Base-by-base conservation (phyloP, 2,113 vertebrate genomes). In the Gnathonemus longibarbis region DNA sequence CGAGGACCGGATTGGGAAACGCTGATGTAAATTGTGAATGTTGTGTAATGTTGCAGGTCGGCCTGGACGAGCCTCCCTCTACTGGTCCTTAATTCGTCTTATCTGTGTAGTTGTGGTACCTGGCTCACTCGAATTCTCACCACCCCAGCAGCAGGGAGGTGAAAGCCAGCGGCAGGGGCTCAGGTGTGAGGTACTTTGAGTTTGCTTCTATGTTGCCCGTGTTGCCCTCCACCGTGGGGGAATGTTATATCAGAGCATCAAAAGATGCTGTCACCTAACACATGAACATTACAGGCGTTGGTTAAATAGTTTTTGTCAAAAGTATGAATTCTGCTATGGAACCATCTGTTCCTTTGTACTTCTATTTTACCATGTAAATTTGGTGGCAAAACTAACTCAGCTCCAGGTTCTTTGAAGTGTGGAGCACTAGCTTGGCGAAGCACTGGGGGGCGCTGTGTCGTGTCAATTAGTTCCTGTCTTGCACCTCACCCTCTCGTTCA, bases 401-500 rank as follows among this genome's bases (percentile, higher is more conserved):
- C 83, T n/a, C 83, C 24, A 5, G 85, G 85, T 39, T 48, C 35
- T 91, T 77, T 45, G 91, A 92, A 89, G 52, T 92, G 91, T 92
- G n/a, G 84, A 6, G 88, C 88, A 58, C 84, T 87, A 62, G 91
- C 77, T 90, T 53, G 83, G 88, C 89, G 62, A 90, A 85, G 90
- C 93, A 92, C 94, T 91, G 93, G 94, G 94, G 93, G 92, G 93
- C 93, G 93, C 77, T 91, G 91, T 90, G 91, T 89, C 90, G 90
- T 90, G 85, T 89, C 93, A 92, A 91, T 92, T 91, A 90, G 90
- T 91, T 91, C 91, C 90, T 87, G 88, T 90, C 90, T 91, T 90
- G 90, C 90, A 80, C 91, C 87, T 90, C 50, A 31, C 87, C 83
- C 93, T 93, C 94, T 93, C 92, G 94, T 91, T 94, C 91, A 90